Conservation (phyloP, 1,140 invertebrate genomes). For the Zophobas atratus region DNA sequence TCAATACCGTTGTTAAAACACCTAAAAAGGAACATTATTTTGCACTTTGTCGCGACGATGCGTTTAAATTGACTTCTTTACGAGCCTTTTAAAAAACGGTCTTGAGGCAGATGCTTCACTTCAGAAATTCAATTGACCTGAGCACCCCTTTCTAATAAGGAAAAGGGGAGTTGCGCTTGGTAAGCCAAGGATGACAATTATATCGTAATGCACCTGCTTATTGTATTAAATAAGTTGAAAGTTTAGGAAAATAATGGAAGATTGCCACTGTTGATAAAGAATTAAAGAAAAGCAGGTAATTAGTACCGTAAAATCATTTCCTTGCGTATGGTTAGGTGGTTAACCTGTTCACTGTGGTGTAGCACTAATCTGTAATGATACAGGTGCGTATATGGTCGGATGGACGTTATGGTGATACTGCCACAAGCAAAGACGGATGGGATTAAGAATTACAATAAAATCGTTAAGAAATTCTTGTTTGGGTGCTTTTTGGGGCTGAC, state of each 20-base stretch:
- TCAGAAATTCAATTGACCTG: slow-evolving; percentile 14
- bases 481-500: too few relatives aligned
- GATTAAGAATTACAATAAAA: too few relatives aligned
- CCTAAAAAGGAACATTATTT: too few relatives aligned
- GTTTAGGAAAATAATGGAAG: slow-evolving; percentile 34
- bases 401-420: too few relatives aligned
- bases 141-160: slow-evolving; percentile 31
- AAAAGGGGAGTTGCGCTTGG: slow-evolving; percentile 44
- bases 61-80: too few relatives aligned
- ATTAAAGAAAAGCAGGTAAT: slow-evolving; percentile 30
- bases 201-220: slow-evolving; percentile 41
- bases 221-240: slow-evolving; percentile 41
- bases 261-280: slow-evolving; percentile 26
- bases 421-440: too few relatives aligned
- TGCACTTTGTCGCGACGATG: too few relatives aligned
- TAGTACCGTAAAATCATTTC: slow-evolving; percentile 7
- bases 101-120: neutral
- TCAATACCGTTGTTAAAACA: too few relatives aligned
- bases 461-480: too few relatives aligned
- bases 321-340: neutral
- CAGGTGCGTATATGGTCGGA: too few relatives aligned
- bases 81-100: too few relatives aligned
- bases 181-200: slow-evolving; percentile 45
- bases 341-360: neutral
- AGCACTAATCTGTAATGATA: too few relatives aligned